Evolutionary conservation across 1,140 invertebrate genomes (phyloP).

Genomic region (Sminthurides bifidus): DNA sequence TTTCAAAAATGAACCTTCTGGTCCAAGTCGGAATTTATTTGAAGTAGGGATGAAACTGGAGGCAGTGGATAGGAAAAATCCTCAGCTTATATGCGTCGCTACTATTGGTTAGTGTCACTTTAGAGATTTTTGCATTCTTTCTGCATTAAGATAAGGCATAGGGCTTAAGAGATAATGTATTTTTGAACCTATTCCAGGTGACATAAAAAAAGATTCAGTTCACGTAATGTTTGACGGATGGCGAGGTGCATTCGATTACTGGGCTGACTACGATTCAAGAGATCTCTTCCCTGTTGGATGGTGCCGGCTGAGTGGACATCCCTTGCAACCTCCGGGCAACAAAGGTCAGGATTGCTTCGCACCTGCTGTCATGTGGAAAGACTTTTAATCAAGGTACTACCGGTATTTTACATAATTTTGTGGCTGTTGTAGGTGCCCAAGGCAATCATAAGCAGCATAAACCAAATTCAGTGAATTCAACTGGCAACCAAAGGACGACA

Average conservation of each 20-base stretch:
- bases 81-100: constrained; percentile 89
- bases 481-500: too few relatives aligned
- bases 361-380: too few relatives aligned
- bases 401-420: too few relatives aligned
- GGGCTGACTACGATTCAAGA: constrained; percentile 82
- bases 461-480: neutral
- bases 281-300: constrained; percentile 97
- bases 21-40: constrained; percentile 62
- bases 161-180: neutral
- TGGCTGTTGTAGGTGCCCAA: too few relatives aligned
- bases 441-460: neutral
- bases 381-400: too few relatives aligned
- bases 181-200: constrained; percentile 38
- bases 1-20: constrained; percentile 77
- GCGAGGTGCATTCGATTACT: constrained; percentile 95
- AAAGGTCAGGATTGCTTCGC: too few relatives aligned
- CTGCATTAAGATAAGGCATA: too few relatives aligned
- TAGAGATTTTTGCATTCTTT: too few relatives aligned
- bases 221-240: constrained; percentile 96
- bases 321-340: constrained; percentile 87
- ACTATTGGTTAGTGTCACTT: constrained; percentile 65
- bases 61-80: constrained; percentile 95
- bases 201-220: constrained; percentile 81
- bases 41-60: constrained; percentile 85
- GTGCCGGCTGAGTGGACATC: constrained; percentile 75